These are phyloP conservation scores for Castor canadensis DNA, from an alignment of 2,113 vertebrate genomes.

Conservation along the genomic window DNA sequence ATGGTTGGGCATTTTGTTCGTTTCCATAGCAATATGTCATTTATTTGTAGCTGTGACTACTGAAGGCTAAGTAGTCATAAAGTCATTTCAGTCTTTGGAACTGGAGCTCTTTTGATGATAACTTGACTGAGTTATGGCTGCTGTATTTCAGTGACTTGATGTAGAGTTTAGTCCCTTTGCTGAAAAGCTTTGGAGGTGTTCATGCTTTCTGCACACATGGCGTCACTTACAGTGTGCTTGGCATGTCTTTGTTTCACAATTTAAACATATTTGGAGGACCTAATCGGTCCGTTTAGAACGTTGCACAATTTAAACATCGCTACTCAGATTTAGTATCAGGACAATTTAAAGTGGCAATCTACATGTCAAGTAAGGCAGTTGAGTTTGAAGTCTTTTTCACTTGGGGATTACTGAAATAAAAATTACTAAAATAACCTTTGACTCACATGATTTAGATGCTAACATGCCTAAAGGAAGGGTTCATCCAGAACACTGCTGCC, in stretches of 20 bases:
- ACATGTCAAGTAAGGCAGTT: neutral
- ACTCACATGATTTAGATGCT: neutral
- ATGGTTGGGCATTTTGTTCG: conserved; percentile 56
- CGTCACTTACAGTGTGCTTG: conserved; percentile 24
- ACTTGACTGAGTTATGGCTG: neutral
- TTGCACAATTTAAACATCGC: neutral
- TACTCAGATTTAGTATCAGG: neutral
- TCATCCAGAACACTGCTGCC: neutral
- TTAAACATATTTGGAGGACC: conserved; percentile 25
- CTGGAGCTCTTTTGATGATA: neutral
- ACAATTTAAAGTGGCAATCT: neutral
- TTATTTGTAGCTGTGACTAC: conserved; percentile 63
- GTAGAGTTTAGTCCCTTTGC: neutral
- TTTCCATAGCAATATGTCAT: conserved; percentile 69
- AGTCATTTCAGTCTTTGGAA: neutral
- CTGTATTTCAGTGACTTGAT: neutral
- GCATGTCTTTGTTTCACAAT: conserved; percentile 2
- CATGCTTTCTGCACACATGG: neutral
- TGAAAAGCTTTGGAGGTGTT: neutral
- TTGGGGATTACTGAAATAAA: neutral
- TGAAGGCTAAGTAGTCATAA: conserved; percentile 27
- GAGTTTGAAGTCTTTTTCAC: neutral
- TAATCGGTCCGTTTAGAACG: neutral
- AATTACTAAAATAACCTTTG: neutral
- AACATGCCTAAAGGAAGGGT: neutral